These are phyloP conservation scores for Melieria picta DNA, from an alignment of 2,888 invertebrate species.

Conservation along the genomic window DNA sequence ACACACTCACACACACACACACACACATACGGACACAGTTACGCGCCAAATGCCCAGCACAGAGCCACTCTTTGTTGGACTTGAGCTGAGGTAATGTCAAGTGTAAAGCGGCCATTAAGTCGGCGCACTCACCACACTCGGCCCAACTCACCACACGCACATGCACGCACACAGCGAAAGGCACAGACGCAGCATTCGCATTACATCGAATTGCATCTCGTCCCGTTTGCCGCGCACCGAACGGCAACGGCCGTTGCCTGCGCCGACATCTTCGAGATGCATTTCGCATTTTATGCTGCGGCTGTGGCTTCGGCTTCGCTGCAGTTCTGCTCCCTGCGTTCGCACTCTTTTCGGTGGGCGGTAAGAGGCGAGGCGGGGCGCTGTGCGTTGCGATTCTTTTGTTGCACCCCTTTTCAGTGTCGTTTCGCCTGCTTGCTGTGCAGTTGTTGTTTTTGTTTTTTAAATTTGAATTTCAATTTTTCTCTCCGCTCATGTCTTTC, in stretches of 20 bases:
- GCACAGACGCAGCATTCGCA: not conserved
- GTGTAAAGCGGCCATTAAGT: constrained; percentile 44
- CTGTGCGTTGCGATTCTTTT: constrained; percentile 36
- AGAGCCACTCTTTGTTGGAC: constrained; percentile 6
- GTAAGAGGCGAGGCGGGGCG: not conserved
- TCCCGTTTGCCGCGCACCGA: constrained; percentile 3
- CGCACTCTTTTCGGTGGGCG: not conserved
- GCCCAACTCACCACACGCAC: constrained; percentile 24
- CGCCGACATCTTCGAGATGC: constrained; percentile 43
- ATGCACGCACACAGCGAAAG: constrained; percentile 15
- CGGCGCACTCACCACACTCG: constrained; percentile 26
- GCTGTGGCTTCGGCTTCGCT: constrained; percentile 15
- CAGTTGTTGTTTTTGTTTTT: constrained; percentile 1
- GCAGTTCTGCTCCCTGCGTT: constrained; percentile 30
- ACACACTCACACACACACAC: constrained; percentile 12
- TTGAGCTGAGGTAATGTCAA: constrained; percentile 43
- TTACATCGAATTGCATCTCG: not conserved
- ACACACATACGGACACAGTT: constrained; percentile 10
- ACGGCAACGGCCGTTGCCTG: constrained; percentile 38
- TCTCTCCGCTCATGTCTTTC: constrained; percentile 29
- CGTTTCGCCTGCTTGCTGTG: not conserved
- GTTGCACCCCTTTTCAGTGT: constrained; percentile 37
- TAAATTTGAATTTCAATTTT: constrained; percentile 31
- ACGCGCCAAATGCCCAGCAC: constrained; percentile 8
- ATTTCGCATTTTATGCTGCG: constrained; percentile 37